Evolutionary conservation across 2,113 vertebrate genomes (phyloP).

Genomic region (Lynx canadensis): DNA sequence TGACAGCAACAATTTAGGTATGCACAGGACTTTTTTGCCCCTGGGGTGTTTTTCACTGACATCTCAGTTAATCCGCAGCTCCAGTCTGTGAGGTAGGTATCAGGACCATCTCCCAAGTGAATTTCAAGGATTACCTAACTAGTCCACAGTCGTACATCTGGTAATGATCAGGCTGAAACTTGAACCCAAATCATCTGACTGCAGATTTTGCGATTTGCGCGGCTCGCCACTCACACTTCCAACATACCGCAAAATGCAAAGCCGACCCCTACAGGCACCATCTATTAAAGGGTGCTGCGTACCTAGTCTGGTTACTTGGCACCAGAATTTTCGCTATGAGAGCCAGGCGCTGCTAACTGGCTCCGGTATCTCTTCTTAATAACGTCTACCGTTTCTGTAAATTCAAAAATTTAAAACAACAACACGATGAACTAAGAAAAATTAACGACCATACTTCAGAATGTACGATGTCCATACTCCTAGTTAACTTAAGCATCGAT

Average conservation of each 20-base stretch:
- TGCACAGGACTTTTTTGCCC: neutral
- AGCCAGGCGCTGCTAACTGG: neutral
- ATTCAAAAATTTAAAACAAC: slow-evolving; percentile 20
- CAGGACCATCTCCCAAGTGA: neutral
- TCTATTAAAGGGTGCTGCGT: neutral
- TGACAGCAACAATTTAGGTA: neutral
- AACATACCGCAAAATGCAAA: neutral
- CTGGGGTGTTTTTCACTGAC: neutral
- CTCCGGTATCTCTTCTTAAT: neutral
- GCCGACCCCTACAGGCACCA: neutral
- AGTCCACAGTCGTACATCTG: neutral
- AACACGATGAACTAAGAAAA: neutral
- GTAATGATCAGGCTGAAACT: neutral
- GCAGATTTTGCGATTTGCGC: neutral
- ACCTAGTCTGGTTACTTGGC: neutral
- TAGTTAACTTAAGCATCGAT: neutral
- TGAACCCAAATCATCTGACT: neutral
- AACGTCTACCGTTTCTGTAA: neutral
- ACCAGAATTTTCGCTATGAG: neutral
- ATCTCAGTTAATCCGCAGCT: neutral
- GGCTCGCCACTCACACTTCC: neutral
- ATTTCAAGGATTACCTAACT: neutral
- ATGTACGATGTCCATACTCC: neutral
- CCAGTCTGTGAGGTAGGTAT: neutral
- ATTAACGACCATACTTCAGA: neutral